Conservation (phyloP, 2,888 invertebrate species). For the Stenodema calcarata region DNA sequence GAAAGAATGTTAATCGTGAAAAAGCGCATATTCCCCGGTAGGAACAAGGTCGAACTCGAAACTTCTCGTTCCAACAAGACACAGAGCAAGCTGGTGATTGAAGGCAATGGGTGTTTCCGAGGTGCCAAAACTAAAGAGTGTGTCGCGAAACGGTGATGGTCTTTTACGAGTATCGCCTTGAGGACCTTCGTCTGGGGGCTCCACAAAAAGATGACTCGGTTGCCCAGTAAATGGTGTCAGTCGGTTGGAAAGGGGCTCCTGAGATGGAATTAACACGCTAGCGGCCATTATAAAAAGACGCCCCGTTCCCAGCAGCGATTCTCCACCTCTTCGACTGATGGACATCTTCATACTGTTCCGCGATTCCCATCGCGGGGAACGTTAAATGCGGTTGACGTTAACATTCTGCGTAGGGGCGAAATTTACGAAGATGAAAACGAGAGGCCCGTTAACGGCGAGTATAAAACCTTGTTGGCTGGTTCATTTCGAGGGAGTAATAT, state of each 20-base stretch:
- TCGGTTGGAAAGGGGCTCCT: background rate
- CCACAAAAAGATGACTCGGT: background rate
- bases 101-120: background rate
- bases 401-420: background rate
- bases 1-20: background rate
- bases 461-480: background rate
- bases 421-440: background rate
- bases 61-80: too few relatives aligned
- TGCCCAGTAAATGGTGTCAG: background rate
- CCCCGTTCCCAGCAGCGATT: background rate
- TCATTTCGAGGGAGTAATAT: background rate
- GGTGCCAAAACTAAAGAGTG: background rate
- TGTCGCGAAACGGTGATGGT: background rate
- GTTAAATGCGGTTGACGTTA: background rate
- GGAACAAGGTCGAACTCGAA: background rate
- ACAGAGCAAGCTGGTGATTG: too few relatives aligned
- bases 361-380: background rate
- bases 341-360: background rate
- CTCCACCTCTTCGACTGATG: background rate
- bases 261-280: background rate
- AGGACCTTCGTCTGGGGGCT: background rate
- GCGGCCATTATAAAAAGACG: background rate
- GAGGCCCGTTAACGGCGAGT: background rate
- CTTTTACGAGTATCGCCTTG: slow-evolving; percentile 15
- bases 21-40: background rate